Base-by-base conservation (phyloP, 1,140 invertebrate genomes). In the Cherax destructor region DNA sequence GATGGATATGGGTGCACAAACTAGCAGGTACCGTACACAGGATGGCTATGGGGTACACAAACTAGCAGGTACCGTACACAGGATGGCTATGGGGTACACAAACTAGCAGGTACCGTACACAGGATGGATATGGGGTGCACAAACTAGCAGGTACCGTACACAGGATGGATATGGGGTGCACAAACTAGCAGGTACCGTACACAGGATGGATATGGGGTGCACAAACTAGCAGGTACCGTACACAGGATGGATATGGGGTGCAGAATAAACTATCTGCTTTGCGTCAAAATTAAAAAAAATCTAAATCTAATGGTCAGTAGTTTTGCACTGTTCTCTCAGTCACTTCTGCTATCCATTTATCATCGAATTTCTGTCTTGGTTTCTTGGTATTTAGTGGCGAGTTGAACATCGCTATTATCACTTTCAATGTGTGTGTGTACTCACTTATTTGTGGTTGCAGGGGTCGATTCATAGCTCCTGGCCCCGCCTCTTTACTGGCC, bases 381-480 rank as follows among this genome's bases (percentile, higher is more conserved):
- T 2, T 41, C 30, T 2, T 41, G 30, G 30, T 41, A 41, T 41
- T 41, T 41, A 41, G 30, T 41, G 30, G 30, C 30, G 30, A 41
- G 30, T 41, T 41, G 30, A 1, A 41, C 30, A 41, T 41, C 30
- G 2, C 30, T 41, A 41, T 41, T 41, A 41, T 2, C 30, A 41
- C 30, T 41, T 50, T 56, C 50, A n/a, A 49, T 80, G 78, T 80
- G 78, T 80, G 72, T 74, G 72, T 74, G 72, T 74, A n/a, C 49
- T 78, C 52, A 56, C 52, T 10, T 56, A 56, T 4, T 56, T 56
- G 52, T 56, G 52, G 4, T 10, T 56, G 52, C 13, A 41, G 13
- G 21, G n/a, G 24, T 80, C 50, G 61, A 84, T 65, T 41, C 24
- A 69, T 61, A 21, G 30, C 30, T 41, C 65, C 13, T 74, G 56